Evolutionary conservation across 2,797 vertebrate genomes (phyloP), one percentile per base, ranked within the genome.

Genomic region (Gastrophryne carolinensis): DNA sequence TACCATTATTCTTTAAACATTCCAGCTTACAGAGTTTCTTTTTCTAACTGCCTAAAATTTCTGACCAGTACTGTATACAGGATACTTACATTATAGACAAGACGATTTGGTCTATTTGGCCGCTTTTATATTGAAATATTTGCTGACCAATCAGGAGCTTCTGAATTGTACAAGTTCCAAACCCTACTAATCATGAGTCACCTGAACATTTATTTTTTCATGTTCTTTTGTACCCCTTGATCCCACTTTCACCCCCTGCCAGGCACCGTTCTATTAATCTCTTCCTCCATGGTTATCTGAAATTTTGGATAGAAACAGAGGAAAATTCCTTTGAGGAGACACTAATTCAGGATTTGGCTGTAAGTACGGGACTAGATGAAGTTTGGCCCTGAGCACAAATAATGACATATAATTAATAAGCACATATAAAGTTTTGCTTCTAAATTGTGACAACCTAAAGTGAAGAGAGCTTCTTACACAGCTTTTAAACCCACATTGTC

Each of bases 191-290:
- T 90, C 86, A 91, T 90, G 89, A 91, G 93, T 89, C 82, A 37
- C 88, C 86, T 80, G 85, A 82, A 92, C 91, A 91, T 88, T 72
- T 83, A 79, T 89, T 89, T 81, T 84, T 88, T 82, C 69, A 79
- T 86, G 82, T 91, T 87, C 85, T 82, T 65, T 81, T 94, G 91
- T 92, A 89, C 89, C 91, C 58, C 81, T 92, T 95, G 91, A 95
- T 94, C 87, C 91, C 92, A 86, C 91, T 94, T 91, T 96, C 86
- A 90, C 93, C 88, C 88, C 89, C 84, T 82, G 86, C 72, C 89
- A 99, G 98, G 97, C 98, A 99, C 94, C 97, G 98, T 92, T 97
- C 95, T 94, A 98, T 99, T 98, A 99, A 99, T 93, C 96, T 99
- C 93, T 99, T 98, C 94, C 94, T 99, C 91, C 94, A 94, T 94